Conservation (phyloP, 2,888 invertebrate species). For the Branchipolynoe longqiensis region DNA sequence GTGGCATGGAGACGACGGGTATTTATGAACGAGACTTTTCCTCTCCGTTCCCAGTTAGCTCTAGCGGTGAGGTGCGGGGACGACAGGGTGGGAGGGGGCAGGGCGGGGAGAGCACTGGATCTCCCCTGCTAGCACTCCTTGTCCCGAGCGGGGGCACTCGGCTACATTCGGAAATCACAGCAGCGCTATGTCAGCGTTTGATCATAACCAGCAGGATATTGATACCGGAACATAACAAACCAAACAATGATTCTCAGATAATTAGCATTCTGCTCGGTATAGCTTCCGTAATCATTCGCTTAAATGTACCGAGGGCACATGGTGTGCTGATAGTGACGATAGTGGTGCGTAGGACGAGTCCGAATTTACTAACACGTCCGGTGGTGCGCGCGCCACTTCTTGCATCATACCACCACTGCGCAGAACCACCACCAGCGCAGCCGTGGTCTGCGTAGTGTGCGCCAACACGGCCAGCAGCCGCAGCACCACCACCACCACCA, state of each 20-base stretch:
- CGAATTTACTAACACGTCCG: neutral
- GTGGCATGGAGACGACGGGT: too few relatives aligned
- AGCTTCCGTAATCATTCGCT: too few relatives aligned
- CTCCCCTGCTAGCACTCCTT: neutral
- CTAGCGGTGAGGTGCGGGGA: too few relatives aligned
- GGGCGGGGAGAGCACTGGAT: neutral
- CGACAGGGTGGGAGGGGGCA: too few relatives aligned
- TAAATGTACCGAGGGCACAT: too few relatives aligned
- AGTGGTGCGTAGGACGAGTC: too few relatives aligned
- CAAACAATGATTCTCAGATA: too few relatives aligned
- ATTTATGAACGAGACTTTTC: too few relatives aligned
- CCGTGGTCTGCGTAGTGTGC: neutral
- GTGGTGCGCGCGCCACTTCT: slow-evolving; percentile 4
- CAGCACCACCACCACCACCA: neutral
- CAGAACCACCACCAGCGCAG: slow-evolving; percentile 5
- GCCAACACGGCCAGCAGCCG: neutral
- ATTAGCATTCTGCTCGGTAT: too few relatives aligned
- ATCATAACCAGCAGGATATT: too few relatives aligned
- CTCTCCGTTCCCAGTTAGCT: neutral
- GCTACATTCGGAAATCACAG: neutral
- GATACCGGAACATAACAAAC: too few relatives aligned
- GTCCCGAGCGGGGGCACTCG: neutral
- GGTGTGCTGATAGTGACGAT: too few relatives aligned
- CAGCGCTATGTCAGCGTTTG: neutral
- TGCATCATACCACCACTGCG: slow-evolving; percentile 39